Conservation (phyloP, 2,888 invertebrate species). For the Pyrgus malvae region DNA sequence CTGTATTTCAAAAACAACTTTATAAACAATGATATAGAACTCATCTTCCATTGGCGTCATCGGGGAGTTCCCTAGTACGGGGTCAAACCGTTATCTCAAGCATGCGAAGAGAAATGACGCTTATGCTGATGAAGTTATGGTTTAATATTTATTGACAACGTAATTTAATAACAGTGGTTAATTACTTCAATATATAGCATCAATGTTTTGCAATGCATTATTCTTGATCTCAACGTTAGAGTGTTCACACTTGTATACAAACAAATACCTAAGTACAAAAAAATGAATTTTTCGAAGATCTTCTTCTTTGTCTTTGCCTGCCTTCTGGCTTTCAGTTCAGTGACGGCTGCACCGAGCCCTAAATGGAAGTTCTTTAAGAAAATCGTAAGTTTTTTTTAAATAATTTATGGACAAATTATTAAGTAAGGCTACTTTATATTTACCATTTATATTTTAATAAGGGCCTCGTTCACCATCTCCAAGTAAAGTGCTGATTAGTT, state of each 20-base stretch:
- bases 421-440: no score
- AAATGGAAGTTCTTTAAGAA: constrained; percentile 54
- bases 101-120: background rate
- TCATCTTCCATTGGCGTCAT: background rate
- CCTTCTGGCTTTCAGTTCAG: constrained; percentile 42
- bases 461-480: no score
- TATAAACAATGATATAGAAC: background rate
- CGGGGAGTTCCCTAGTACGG: constrained; percentile 5
- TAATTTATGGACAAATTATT: background rate
- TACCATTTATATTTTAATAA: background rate
- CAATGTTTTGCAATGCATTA: background rate
- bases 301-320: constrained; percentile 50
- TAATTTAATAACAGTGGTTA: background rate
- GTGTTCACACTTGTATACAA: no score
- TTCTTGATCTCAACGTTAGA: no score
- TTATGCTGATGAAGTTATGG: background rate
- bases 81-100: constrained; percentile 12
- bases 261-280: constrained; percentile 24
- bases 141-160: background rate
- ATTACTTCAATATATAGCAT: constrained; percentile 4
- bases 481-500: no score
- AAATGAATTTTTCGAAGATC: constrained; percentile 51
- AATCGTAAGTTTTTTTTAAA: constrained; percentile 46
- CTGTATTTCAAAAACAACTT: background rate
- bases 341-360: constrained; percentile 46